A percentile compares a stretch with the other conserved stretches of the same genome.
Evolutionary conservation across 2,113 vertebrate genomes (phyloP).

Genomic region (Sciurus niger): DNA sequence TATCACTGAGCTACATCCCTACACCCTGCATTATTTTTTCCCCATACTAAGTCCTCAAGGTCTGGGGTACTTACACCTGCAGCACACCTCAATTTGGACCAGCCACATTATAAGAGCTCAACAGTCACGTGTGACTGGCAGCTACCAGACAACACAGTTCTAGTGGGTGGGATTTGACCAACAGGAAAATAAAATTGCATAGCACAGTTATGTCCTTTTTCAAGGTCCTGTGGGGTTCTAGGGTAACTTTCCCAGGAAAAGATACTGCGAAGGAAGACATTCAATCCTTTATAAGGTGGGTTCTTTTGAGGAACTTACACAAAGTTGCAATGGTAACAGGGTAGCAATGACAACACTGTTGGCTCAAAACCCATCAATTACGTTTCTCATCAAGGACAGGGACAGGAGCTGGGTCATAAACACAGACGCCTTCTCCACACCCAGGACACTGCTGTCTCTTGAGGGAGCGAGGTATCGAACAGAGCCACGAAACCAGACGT

Average conservation of each 20-base stretch:
- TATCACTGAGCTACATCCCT: no score
- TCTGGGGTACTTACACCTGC: background rate
- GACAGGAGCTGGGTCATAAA: background rate
- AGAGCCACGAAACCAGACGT: background rate
- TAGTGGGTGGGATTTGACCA: background rate
- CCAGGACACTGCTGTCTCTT: background rate
- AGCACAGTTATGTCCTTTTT: background rate
- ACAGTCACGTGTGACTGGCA: rapidly evolving
- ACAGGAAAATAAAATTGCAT: background rate
- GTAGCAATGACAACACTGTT: background rate
- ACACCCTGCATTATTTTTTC: no score
- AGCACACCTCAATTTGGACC: background rate
- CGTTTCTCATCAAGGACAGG: background rate
- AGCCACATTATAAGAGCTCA: background rate
- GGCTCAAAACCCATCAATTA: background rate
- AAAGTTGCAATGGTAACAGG: background rate
- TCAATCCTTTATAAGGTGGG: background rate
- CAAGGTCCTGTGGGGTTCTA: background rate
- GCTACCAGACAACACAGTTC: background rate
- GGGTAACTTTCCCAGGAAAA: background rate
- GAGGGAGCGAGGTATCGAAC: background rate
- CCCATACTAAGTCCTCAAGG: background rate
- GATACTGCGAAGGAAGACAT: background rate
- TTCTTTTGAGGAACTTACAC: background rate
- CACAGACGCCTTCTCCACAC: background rate